These are phyloP conservation scores for Petroica traversi DNA, from an alignment of 2,113 vertebrate species.

Conservation along the genomic window DNA sequence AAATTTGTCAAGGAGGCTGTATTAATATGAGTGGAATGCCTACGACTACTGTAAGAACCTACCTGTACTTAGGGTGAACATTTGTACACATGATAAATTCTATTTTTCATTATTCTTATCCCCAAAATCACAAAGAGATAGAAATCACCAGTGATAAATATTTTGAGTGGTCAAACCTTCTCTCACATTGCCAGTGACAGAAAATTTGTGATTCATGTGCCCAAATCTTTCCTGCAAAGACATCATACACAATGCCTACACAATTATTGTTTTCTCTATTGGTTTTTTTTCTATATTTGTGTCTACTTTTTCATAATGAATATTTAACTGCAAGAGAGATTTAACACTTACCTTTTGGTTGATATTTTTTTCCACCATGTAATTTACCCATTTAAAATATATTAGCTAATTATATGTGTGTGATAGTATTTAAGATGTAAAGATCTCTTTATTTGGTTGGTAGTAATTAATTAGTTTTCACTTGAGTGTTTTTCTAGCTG, in stretches of 20 bases:
- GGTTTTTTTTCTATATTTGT: accelerated
- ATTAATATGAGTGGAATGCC: neutral
- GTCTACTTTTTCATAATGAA: neutral
- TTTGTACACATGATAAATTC: neutral
- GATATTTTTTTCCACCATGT: neutral
- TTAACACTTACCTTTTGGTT: neutral
- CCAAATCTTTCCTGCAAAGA: neutral
- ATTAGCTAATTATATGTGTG: neutral
- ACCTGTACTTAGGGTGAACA: neutral
- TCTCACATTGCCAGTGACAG: neutral
- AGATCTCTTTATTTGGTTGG: conserved; percentile 37
- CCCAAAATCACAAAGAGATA: neutral
- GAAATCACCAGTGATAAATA: neutral
- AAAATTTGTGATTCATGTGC: neutral
- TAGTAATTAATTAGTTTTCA: conserved; percentile 62
- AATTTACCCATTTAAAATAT: conserved; percentile 10
- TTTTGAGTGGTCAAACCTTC: neutral
- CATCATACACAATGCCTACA: neutral
- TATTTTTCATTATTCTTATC: neutral
- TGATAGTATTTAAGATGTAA: conserved; percentile 16
- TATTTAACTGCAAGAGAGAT: neutral
- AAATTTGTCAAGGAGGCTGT: neutral
- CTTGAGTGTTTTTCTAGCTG: conserved; percentile 49
- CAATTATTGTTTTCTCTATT: neutral
- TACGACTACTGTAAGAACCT: neutral